Base-by-base conservation (phyloP, 2,888 invertebrate species). In the Xestia c-nigrum region DNA sequence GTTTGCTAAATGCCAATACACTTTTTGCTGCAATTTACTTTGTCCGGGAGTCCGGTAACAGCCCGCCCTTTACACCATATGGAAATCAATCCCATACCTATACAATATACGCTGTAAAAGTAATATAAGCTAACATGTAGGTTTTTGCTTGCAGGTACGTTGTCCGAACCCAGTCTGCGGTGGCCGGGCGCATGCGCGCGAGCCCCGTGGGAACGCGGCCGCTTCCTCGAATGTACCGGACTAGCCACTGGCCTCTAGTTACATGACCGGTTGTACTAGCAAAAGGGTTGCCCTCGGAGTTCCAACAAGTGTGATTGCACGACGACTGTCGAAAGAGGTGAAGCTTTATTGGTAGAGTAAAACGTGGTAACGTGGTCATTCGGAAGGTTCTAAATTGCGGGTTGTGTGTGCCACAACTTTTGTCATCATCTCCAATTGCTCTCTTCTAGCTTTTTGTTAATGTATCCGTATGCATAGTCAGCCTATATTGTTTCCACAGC, bases 171-270 rank as follows among this genome's bases (percentile, higher is more conserved):
- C 81, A 78, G 86, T 79, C 79, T 84, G 82, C 78, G 83, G 78
- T 79, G 81, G 77, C 57, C 66, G 43, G 72, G 83, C 86, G 89
- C 89, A 87, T 88, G 89, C 87, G 88, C 84, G 81, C 76, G 78
- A 89, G 88, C 90, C 87, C 83, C 91, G 91, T 92, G 91, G 88
- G 91, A 91, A 91, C 77, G 74, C 78, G 74, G 66, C 75, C 80
- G 87, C 90, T 91, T 91, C 91, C 91, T 91, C 86, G 88, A 89
- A 87, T 87, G 83, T 75, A 85, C 84, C 85, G 76, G 73, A 50
- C 86, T 77, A 82, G 80, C 85, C 84, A 84, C 86, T 74, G 84
- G 79, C 80, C 78, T 87, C 85, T 64, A 75, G 82, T 88, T 86
- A 87, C 88, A 84, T 75, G 78, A 87, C 86, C 80, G 85, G 88